A percentile compares a stretch with the other conserved stretches of the same genome.
These are phyloP conservation scores for Apostichopus japonicus DNA, from an alignment of 35 echinoderm and acorn worm species.

Conservation along the genomic window DNA sequence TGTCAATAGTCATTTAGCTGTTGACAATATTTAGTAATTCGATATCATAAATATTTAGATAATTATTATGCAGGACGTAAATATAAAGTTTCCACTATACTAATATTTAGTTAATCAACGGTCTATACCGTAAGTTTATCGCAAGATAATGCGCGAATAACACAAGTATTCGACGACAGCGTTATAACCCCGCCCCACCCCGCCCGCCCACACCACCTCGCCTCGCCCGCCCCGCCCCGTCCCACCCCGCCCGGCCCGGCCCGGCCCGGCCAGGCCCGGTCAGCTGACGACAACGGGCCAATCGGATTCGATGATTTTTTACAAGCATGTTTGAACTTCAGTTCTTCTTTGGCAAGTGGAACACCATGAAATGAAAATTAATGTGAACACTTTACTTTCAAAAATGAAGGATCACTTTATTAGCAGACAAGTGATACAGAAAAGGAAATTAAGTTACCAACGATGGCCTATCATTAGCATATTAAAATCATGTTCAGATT, in stretches of 20 bases:
- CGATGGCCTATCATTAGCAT: not conserved
- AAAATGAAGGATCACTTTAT: not conserved
- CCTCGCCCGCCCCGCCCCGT: too few species aligned
- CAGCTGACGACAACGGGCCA: not conserved
- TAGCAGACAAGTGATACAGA: not conserved
- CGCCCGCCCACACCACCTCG: not conserved
- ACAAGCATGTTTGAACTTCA: not conserved
- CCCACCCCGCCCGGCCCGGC: not conserved
- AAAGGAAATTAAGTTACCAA: not conserved
- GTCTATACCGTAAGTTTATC: not conserved
- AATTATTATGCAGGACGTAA: not conserved
- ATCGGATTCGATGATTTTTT: not conserved
- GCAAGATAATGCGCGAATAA: not conserved
- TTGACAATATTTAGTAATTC: not conserved
- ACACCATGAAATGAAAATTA: not conserved
- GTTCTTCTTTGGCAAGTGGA: too few species aligned
- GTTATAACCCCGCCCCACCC: not conserved
- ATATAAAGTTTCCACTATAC: not conserved
- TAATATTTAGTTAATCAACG: not conserved
- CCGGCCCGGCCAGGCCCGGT: not conserved
- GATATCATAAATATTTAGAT: not conserved
- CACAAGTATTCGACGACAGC: not conserved
- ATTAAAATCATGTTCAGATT: not conserved
- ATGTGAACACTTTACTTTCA: not conserved
- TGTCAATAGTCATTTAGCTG: too few species aligned